Evolutionary conservation across 1,140 invertebrate species (phyloP), one percentile per base, ranked within the genome.

Genomic region (Papilio polytes): DNA sequence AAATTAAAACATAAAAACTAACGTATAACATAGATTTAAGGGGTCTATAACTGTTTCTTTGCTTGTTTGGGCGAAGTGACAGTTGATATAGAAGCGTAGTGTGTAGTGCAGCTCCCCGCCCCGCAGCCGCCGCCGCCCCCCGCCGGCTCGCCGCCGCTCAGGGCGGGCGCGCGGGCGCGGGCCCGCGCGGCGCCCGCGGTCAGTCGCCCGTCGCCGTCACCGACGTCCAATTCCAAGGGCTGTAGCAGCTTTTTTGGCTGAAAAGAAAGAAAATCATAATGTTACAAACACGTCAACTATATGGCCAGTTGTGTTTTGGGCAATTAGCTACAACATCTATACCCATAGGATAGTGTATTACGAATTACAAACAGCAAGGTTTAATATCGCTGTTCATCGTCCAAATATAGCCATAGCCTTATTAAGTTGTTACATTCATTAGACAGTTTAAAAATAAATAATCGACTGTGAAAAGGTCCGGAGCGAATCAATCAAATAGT

Each of bases 171-270:
- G 92, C 93, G 89, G 93, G 91, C 89, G 91, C 88, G 78, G 93
- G 90, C 90, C 92, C 92, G 89, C 91, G 94, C 93, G 94, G 92
- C 79, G 92, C 90, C 84, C 93, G 89, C 83, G 93, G 94, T 95
- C 94, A 95, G 91, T 95, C 94, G 44, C 94, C 94, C 81, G 94
- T 95, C 76, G 94, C 94, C 0, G 94, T 94, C 88, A 95, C 94
- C 80, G 93, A 94, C 83, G 94, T 95, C 94, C 94, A 95, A 88
- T 89, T 94, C 94, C 94, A 95, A 66, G 94, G 94, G 85, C 93
- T 93, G 89, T 88, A 94, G 91, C 95, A 94, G 85, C 89, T 88
- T 84, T 95, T 95, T 88, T 95, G 94, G 82, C 94, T 95, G 94
- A 59, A 92, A 92, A 87, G 70, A 88, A 77, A 87, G 78, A 85